Conservation (phyloP, 2,888 invertebrate genomes). For the Cheilosia variabilis region DNA sequence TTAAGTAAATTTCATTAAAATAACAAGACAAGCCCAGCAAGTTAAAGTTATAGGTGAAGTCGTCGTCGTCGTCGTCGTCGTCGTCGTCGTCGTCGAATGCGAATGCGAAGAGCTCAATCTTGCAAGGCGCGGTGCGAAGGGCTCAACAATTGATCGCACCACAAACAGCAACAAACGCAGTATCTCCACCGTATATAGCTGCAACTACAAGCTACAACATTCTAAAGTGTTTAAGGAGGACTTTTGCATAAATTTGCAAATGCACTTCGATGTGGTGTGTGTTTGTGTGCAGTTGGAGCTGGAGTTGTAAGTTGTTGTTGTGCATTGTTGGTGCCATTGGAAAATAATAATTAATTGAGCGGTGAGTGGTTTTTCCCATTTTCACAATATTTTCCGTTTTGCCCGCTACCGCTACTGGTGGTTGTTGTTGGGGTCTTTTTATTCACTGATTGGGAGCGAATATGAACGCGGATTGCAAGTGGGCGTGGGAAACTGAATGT, state of each 20-base stretch:
- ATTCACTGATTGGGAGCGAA: conserved; percentile 59
- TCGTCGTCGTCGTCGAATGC: background rate
- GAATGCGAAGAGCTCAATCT: conserved; percentile 35
- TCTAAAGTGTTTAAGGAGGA: conserved; percentile 72
- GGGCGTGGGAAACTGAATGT: conserved; percentile 65
- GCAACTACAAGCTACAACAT: conserved; percentile 29
- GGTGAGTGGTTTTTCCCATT: conserved; percentile 75
- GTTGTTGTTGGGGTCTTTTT: conserved; percentile 42
- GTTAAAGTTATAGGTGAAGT: conserved; percentile 10
- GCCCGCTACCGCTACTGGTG: conserved; percentile 1
- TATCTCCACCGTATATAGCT: background rate
- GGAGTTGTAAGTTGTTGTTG: conserved; percentile 18
- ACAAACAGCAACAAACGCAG: conserved; percentile 44
- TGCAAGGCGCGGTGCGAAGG: background rate
- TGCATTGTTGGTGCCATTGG: conserved; percentile 38
- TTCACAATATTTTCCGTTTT: conserved; percentile 65
- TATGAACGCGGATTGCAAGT: conserved; percentile 37
- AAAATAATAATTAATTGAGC: conserved; percentile 76
- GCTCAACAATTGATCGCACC: conserved; percentile 38
- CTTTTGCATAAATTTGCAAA: conserved; percentile 74
- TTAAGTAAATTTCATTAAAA: conserved; percentile 75
- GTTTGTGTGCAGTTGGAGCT: conserved; percentile 25
- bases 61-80: background rate
- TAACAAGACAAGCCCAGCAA: conserved; percentile 57
- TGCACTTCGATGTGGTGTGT: conserved; percentile 50